These are phyloP conservation scores for Falco novaeseelandiae DNA, from an alignment of 2,797 vertebrate genomes.

Conservation along the genomic window DNA sequence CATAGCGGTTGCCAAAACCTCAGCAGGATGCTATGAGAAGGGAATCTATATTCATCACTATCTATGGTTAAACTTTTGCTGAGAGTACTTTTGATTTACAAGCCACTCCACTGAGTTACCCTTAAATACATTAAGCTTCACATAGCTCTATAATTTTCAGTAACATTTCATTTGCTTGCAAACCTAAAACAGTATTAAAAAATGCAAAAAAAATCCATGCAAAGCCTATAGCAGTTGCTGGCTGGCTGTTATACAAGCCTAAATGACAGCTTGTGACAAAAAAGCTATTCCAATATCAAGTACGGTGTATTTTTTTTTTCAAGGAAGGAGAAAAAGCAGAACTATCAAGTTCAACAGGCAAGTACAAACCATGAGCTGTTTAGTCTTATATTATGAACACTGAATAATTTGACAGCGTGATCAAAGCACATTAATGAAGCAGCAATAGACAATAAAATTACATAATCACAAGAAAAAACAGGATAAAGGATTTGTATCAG, in stretches of 20 bases:
- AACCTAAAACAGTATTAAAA: background rate
- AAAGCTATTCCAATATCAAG: background rate
- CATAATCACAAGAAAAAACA: background rate
- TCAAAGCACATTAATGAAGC: background rate
- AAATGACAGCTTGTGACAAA: background rate
- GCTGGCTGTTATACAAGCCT: background rate
- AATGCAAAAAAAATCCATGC: background rate
- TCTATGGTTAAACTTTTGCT: background rate
- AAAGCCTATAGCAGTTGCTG: background rate
- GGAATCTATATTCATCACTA: background rate
- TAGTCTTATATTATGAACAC: background rate
- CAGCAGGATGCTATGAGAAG: background rate
- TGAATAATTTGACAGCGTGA: background rate
- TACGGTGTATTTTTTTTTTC: background rate
- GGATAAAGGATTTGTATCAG: background rate
- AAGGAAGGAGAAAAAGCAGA: background rate
- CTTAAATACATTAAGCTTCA: background rate
- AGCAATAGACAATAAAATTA: background rate
- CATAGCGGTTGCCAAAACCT: background rate
- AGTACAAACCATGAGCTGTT: background rate
- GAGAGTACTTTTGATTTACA: background rate
- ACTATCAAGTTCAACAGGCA: background rate
- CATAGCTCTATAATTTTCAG: background rate
- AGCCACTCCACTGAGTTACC: background rate
- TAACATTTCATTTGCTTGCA: background rate